These are phyloP conservation scores for Tringa solitaria DNA, from an alignment of 2,113 vertebrate genomes.

Conservation along the genomic window DNA sequence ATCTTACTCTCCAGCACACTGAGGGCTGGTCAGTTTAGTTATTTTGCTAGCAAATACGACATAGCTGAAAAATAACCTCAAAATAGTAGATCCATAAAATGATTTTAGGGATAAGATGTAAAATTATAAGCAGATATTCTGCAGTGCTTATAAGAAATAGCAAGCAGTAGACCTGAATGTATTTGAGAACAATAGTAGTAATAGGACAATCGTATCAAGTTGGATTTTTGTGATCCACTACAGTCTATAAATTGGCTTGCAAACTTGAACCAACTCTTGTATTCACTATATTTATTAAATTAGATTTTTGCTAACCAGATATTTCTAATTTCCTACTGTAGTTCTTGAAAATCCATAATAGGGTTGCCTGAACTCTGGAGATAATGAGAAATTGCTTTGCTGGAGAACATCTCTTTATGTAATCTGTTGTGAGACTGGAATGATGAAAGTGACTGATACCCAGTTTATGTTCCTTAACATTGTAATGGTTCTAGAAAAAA, in stretches of 20 bases:
- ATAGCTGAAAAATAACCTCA: background rate
- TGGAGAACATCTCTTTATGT: background rate
- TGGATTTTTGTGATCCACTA: background rate
- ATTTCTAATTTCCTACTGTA: background rate
- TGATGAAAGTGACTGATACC: background rate
- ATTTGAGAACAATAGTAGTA: background rate
- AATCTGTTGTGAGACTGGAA: background rate
- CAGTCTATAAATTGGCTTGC: background rate
- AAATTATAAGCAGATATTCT: background rate
- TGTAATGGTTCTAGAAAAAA: background rate
- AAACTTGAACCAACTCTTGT: background rate
- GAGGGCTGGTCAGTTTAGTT: background rate
- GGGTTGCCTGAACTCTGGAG: background rate
- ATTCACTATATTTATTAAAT: background rate
- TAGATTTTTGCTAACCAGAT: background rate
- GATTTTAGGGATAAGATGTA: background rate
- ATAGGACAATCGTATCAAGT: background rate
- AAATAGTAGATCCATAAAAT: background rate
- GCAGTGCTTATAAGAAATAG: background rate
- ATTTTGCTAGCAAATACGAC: background rate
- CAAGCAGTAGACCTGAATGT: background rate
- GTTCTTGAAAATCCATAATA: background rate
- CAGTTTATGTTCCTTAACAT: background rate
- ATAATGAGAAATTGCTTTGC: background rate
- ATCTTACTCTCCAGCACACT: background rate